phyloP scores from a whole-genome alignment of 2,113 vertebrate species.

The Ibidorhyncha struthersii region DNA sequence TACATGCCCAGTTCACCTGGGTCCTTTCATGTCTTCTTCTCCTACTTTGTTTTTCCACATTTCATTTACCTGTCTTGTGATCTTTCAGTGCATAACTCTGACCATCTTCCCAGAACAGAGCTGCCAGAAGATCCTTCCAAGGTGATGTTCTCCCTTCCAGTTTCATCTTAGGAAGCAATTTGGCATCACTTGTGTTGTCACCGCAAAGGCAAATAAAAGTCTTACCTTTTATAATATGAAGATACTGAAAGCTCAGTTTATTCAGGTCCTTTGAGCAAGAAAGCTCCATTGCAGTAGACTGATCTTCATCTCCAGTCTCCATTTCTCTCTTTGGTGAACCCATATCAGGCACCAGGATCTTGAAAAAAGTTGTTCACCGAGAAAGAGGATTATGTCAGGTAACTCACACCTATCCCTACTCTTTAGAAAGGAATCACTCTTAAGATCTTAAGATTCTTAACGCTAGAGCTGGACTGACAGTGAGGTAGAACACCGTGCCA shows the following conservation, averaged over 20 bases:
- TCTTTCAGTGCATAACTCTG: neutral
- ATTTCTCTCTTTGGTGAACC: neutral
- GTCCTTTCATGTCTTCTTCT: neutral
- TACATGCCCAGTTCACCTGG: neutral
- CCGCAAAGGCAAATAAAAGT: neutral
- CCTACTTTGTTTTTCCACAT: neutral
- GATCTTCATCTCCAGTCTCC: neutral
- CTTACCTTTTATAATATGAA: neutral
- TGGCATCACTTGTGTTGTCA: neutral
- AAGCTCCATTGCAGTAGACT: neutral
- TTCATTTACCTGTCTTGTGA: neutral
- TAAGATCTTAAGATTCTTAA: neutral
- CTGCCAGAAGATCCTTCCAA: neutral
- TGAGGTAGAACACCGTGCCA: rapidly evolving
- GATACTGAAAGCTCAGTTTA: neutral
- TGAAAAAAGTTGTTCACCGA: neutral
- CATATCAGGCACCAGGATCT: neutral
- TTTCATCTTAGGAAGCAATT: neutral
- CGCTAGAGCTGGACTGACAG: neutral
- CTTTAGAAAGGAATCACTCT: neutral
- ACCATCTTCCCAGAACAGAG: neutral
- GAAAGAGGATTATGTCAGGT: neutral
- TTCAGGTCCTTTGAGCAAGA: neutral
- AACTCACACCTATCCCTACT: neutral
- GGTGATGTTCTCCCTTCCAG: neutral